phyloP scores from a whole-genome alignment of 2,888 invertebrate species.

The Tyria jacobaeae region DNA sequence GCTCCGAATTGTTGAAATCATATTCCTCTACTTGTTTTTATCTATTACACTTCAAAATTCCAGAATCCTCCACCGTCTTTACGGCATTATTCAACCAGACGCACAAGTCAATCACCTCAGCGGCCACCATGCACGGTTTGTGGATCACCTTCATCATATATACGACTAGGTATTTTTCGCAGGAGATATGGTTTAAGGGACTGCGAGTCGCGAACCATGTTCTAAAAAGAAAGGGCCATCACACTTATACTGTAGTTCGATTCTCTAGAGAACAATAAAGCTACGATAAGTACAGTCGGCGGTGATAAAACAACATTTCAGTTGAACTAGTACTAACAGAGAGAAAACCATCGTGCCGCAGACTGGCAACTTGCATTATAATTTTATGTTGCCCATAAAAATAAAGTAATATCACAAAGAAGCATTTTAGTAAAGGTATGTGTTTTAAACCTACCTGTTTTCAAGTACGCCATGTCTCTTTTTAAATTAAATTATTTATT shows the following conservation, averaged over 20 bases:
- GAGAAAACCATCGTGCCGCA: neutral
- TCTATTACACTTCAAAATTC: slow-evolving; percentile 1
- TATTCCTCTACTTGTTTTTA: neutral
- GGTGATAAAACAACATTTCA: neutral
- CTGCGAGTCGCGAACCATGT: neutral
- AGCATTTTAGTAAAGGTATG: slow-evolving; percentile 2
- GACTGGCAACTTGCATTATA: slow-evolving; percentile 2
- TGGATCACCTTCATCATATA: slow-evolving; percentile 4
- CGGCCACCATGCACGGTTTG: slow-evolving; percentile 5
- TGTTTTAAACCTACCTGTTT: neutral
- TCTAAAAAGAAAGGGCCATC: neutral
- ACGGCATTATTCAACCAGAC: slow-evolving; percentile 1
- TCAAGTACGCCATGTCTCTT: neutral
- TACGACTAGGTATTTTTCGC: neutral
- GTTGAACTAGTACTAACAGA: neutral
- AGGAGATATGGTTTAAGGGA: neutral
- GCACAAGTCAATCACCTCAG: neutral
- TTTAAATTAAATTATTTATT: neutral
- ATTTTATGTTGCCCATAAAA: neutral
- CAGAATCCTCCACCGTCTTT: slow-evolving; percentile 5
- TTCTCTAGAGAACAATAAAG: neutral
- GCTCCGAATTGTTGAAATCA: neutral
- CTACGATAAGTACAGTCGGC: neutral
- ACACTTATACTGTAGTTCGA: neutral
- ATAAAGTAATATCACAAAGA: slow-evolving; percentile 1